phyloP scores from a whole-genome alignment of 2,797 vertebrate species.

The Arnoldichthys spilopterus region DNA sequence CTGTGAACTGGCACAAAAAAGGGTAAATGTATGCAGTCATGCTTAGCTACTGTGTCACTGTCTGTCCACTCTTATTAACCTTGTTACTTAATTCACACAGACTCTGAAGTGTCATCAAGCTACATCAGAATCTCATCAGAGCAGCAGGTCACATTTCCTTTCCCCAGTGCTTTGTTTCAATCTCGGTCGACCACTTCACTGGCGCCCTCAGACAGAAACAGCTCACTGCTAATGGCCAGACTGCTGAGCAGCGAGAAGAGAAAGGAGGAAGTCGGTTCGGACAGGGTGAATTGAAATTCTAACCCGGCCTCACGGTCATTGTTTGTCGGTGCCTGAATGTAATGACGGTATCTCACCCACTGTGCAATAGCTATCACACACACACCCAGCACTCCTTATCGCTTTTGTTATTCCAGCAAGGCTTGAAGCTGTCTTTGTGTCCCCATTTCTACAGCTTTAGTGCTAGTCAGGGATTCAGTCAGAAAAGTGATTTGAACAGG shows the following conservation, averaged over 20 bases:
- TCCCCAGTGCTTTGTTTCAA: slow-evolving; percentile 20
- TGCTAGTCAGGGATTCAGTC: slow-evolving; percentile 39
- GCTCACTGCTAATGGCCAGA: neutral
- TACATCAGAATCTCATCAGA: slow-evolving; percentile 29
- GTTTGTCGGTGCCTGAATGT: slow-evolving; percentile 34
- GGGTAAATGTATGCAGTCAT: slow-evolving; percentile 1
- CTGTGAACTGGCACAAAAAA: too few relatives aligned
- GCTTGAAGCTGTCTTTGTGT: slow-evolving; percentile 17
- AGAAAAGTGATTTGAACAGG: slow-evolving; percentile 16
- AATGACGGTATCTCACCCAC: slow-evolving; percentile 27
- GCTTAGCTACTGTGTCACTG: neutral
- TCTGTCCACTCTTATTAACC: neutral
- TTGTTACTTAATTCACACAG: neutral
- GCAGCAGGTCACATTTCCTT: slow-evolving; percentile 13
- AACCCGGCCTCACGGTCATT: slow-evolving; percentile 3
- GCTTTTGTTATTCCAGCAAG: slow-evolving; percentile 33
- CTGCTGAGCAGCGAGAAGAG: neutral
- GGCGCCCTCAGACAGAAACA: slow-evolving; percentile 23
- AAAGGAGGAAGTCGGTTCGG: slow-evolving; percentile 4
- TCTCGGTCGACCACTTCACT: slow-evolving; percentile 4
- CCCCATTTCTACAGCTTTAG: slow-evolving; percentile 32
- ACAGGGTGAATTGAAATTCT: slow-evolving; percentile 49
- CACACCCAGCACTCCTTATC: slow-evolving; percentile 23
- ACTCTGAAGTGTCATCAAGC: slow-evolving; percentile 17
- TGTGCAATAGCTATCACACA: slow-evolving; percentile 14